A percentile compares a stretch with the other conserved stretches of the same genome.
Conservation (phyloP, 2,888 invertebrate species). For the Crossocerus cetratus region DNA sequence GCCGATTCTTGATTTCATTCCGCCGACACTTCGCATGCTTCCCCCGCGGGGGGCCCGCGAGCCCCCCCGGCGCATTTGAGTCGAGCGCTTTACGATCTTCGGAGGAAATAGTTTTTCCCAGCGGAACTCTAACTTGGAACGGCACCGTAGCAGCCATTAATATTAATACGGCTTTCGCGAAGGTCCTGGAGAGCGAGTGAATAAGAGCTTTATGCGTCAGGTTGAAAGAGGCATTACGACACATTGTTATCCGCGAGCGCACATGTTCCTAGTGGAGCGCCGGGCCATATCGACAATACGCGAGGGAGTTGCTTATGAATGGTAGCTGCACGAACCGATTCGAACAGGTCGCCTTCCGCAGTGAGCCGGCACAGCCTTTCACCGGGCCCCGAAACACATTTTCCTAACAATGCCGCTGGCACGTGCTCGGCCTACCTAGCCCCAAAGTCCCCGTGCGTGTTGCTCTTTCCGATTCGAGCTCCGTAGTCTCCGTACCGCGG, state of each 20-base stretch:
- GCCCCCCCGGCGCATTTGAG: too few species aligned
- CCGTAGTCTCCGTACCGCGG: too few species aligned
- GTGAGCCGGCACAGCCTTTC: slow-evolving; percentile 20
- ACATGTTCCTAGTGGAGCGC: not conserved
- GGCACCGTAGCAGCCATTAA: too few species aligned
- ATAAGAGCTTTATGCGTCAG: too few species aligned
- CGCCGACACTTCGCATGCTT: not conserved
- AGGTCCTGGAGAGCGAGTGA: too few species aligned
- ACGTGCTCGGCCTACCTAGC: slow-evolving; percentile 39
- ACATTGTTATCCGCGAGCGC: slow-evolving; percentile 18
- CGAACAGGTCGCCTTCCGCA: slow-evolving; percentile 27
- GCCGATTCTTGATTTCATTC: not conserved
- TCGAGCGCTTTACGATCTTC: too few species aligned
- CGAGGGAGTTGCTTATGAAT: not conserved
- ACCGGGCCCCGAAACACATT: slow-evolving; percentile 34
- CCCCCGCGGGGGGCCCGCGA: not conserved
- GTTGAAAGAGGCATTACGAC: slow-evolving; percentile 23
- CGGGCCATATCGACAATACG: not conserved
- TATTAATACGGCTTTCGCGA: too few species aligned
- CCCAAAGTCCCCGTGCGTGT: slow-evolving; percentile 15
- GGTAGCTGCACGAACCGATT: slow-evolving; percentile 16
- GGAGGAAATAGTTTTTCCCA: too few species aligned
- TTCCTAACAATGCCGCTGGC: slow-evolving; percentile 46
- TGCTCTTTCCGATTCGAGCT: slow-evolving; percentile 37
- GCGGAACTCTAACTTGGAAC: too few species aligned